phyloP scores from a whole-genome alignment of 2,113 vertebrate genomes.

The Oophaga pumilio region DNA sequence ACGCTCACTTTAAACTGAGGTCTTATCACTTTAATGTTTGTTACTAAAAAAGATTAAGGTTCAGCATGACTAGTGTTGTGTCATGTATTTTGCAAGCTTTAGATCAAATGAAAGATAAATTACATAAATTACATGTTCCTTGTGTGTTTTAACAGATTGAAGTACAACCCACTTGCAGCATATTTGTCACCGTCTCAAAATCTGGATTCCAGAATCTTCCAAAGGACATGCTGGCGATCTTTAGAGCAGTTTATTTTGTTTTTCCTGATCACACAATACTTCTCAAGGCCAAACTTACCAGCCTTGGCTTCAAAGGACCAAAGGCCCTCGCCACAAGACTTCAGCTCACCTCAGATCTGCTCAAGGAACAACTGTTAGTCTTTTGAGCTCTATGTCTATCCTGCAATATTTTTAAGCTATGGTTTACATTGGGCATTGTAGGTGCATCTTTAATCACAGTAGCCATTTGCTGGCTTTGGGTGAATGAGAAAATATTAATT shows the following conservation, averaged over 20 bases:
- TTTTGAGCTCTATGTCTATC: neutral
- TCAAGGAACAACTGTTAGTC: constrained; percentile 58
- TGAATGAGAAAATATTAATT: no score
- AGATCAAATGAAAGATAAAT: neutral
- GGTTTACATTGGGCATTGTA: neutral
- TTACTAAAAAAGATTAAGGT: no score
- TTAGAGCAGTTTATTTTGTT: constrained; percentile 49
- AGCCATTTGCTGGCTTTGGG: no score
- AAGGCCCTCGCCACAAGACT: constrained; percentile 51
- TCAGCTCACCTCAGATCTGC: constrained; percentile 47
- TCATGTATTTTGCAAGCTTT: neutral
- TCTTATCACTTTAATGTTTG: no score
- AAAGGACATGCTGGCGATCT: constrained; percentile 34
- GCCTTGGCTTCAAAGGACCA: constrained; percentile 53
- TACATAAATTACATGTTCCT: neutral
- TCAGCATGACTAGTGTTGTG: no score
- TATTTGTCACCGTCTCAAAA: constrained; percentile 46
- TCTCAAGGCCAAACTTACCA: constrained; percentile 52
- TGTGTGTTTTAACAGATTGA: constrained; percentile 32
- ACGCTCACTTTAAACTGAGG: no score
- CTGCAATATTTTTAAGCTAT: neutral
- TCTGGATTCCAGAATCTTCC: constrained; percentile 35
- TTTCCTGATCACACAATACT: constrained; percentile 38
- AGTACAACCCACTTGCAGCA: constrained; percentile 21
- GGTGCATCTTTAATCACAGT: neutral